Evolutionary conservation across 2,113 vertebrate species (phyloP).

Genomic region (Myotis yumanensis): DNA sequence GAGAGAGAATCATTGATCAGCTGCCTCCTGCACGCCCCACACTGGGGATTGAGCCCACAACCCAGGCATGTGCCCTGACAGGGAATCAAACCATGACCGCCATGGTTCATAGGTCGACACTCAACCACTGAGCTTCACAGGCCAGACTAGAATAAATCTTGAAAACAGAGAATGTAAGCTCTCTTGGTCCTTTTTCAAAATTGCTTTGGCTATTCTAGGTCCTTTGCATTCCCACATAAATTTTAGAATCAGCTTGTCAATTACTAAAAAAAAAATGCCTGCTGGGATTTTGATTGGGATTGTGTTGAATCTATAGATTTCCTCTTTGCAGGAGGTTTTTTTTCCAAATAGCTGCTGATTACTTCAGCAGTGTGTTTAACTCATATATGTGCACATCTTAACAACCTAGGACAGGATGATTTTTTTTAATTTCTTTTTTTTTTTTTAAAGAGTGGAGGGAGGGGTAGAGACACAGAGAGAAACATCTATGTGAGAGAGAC

Average conservation of each 20-base stretch:
- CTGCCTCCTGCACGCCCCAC: not conserved
- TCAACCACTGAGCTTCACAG: not conserved
- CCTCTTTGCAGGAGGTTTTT: not conserved
- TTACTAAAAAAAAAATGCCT: not conserved
- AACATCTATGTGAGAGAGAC: no score
- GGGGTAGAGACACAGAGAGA: no score
- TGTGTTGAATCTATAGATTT: not conserved
- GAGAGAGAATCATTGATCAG: not conserved
- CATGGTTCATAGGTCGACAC: not conserved
- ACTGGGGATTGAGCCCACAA: not conserved
- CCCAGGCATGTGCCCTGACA: not conserved
- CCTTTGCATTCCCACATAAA: not conserved
- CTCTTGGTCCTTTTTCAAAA: not conserved
- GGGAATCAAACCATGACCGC: not conserved
- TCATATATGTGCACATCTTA: not conserved
- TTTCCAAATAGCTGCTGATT: not conserved
- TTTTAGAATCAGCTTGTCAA: not conserved
- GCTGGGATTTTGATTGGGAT: not conserved
- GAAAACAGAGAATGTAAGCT: not conserved
- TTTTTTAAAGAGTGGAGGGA: no score
- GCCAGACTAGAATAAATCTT: not conserved
- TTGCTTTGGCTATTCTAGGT: not conserved
- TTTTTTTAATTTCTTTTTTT: not conserved
- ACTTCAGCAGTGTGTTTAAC: not conserved
- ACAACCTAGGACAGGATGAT: not conserved